Evolutionary conservation across 2,113 vertebrate species (phyloP).

Genomic region (Nerophis ophidion): DNA sequence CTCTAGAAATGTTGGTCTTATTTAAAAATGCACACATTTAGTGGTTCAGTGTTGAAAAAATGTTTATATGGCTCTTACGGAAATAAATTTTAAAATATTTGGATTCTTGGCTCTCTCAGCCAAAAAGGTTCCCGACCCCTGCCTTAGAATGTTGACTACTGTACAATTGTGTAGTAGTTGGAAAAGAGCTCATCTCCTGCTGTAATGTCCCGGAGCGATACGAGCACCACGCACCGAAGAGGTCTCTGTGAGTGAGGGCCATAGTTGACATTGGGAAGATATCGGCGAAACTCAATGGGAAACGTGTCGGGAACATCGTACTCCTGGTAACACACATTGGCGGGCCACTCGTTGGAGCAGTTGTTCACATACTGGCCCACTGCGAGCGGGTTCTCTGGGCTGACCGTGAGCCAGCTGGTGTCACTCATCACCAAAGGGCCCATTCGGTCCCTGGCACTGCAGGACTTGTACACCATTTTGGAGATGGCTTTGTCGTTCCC

Average conservation of each 20-base stretch:
- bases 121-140: no score
- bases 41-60: no score
- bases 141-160: no score
- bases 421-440: constrained; percentile 83
- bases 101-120: no score
- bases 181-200: constrained; percentile 90
- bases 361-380: constrained; percentile 94
- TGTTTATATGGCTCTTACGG: no score
- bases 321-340: constrained; percentile 93
- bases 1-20: no score
- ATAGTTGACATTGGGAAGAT: constrained; percentile 86
- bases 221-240: constrained; percentile 83
- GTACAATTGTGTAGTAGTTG: constrained; percentile 90
- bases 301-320: constrained; percentile 82
- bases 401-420: constrained; percentile 79
- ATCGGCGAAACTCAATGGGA: constrained; percentile 82
- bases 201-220: constrained; percentile 80
- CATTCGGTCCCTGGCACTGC: constrained; percentile 80
- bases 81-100: no score
- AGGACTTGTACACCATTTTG: constrained; percentile 86
- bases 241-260: constrained; percentile 69
- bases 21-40: no score
- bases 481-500: constrained; percentile 91
- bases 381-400: constrained; percentile 78
- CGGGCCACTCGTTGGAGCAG: constrained; percentile 81